Percentiles rank a stretch among this genome's conserved stretches.
Conservation (phyloP, 1,140 invertebrate genomes). For the Dendrolimus punctatus region DNA sequence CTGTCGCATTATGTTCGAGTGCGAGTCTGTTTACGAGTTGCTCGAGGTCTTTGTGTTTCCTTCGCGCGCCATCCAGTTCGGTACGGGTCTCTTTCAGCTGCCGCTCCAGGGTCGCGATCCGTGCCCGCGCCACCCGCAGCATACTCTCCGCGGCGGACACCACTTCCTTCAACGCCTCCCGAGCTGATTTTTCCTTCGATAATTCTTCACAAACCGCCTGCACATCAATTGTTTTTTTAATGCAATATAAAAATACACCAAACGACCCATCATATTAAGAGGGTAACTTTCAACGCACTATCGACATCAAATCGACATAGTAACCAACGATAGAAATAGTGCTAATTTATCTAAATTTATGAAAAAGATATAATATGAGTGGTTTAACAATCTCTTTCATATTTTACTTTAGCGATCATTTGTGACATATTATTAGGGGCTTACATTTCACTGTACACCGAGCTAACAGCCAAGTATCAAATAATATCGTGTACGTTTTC, state of each 20-base stretch:
- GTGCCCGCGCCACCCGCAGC: constrained; percentile 47
- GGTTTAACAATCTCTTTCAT: too few species aligned
- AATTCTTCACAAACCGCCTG: constrained; percentile 41
- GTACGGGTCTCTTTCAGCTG: constrained; percentile 40
- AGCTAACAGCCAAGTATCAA: too few species aligned
- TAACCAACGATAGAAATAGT: too few species aligned
- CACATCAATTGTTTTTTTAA: neutral
- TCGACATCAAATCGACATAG: too few species aligned
- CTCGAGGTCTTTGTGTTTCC: constrained; percentile 37
- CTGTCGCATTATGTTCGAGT: constrained; percentile 19
- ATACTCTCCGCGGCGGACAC: constrained; percentile 49
- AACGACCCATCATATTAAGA: too few species aligned
- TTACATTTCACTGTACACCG: too few species aligned
- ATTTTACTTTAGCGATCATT: too few species aligned
- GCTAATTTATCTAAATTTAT: too few species aligned
- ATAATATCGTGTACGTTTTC: too few species aligned
- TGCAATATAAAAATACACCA: neutral
- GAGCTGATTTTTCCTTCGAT: constrained; percentile 38
- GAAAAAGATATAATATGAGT: too few species aligned
- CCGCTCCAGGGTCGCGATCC: constrained; percentile 44
- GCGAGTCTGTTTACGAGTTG: constrained; percentile 30
- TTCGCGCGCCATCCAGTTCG: constrained; percentile 20
- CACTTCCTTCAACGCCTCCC: constrained; percentile 46
- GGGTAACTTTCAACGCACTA: too few species aligned
- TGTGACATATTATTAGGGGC: too few species aligned